Evolutionary conservation across 2,113 vertebrate genomes (phyloP).

Genomic region (Ranitomeya imitator): DNA sequence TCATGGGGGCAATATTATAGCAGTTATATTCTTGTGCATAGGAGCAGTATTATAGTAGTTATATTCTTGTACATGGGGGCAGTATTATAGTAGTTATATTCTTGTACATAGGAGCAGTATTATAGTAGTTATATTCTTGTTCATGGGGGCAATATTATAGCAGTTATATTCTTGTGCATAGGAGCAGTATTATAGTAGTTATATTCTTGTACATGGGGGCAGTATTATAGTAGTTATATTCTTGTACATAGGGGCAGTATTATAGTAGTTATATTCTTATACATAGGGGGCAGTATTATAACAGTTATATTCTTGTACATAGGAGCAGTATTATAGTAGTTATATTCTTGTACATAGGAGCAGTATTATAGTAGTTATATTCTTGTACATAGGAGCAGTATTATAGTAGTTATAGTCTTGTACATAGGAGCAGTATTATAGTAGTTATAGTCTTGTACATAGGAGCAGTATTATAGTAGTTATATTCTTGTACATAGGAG

Average conservation of each 20-base stretch:
- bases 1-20: too few species aligned
- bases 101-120: too few species aligned
- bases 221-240: constrained; percentile 1
- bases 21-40: too few species aligned
- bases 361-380: constrained; percentile 13
- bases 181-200: neutral
- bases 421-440: too few species aligned
- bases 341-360: constrained; percentile 3
- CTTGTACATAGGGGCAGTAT: neutral
- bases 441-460: too few species aligned
- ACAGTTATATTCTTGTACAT: constrained; percentile 4
- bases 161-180: too few species aligned
- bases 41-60: neutral
- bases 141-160: too few species aligned
- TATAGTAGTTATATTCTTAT: constrained; percentile 12
- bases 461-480: neutral
- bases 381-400: too few species aligned
- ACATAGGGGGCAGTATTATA: neutral
- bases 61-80: constrained; percentile 5
- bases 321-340: neutral
- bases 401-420: too few species aligned
- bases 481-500: constrained; percentile 3
- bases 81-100: constrained; percentile 10
- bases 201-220: neutral
- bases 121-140: too few species aligned